Evolutionary conservation across 1,140 invertebrate genomes (phyloP).

Genomic region (Ylistrum balloti): DNA sequence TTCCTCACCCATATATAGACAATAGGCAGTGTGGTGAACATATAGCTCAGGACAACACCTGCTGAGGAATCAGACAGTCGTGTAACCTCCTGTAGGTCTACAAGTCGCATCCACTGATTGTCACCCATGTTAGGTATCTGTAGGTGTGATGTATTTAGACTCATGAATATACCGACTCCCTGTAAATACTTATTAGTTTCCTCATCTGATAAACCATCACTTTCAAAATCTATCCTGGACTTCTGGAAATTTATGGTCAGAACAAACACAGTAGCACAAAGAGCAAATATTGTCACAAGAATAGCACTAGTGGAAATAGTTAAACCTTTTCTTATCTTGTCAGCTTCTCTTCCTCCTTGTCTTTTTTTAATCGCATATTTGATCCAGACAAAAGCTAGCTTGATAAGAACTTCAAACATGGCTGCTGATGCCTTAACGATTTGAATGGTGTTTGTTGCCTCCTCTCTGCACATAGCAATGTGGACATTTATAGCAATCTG

Average conservation of each 20-base stretch:
- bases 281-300: constrained; percentile 65
- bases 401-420: constrained; percentile 66
- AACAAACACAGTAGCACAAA: constrained; percentile 65
- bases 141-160: constrained; percentile 64
- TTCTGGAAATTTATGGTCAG: constrained; percentile 69
- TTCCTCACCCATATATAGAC: constrained; percentile 28
- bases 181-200: constrained; percentile 73
- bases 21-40: background rate
- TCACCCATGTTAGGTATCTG: background rate
- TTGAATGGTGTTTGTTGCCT: constrained; percentile 75
- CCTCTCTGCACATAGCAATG: constrained; percentile 73
- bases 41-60: background rate
- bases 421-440: constrained; percentile 70
- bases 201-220: constrained; percentile 70
- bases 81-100: background rate
- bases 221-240: constrained; percentile 69
- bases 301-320: constrained; percentile 61
- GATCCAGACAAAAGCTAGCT: constrained; percentile 67
- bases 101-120: background rate
- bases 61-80: background rate
- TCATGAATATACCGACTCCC: constrained; percentile 72
- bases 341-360: constrained; percentile 47
- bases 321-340: constrained; percentile 53
- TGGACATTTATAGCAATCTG: constrained; percentile 72
- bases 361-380: constrained; percentile 68